A percentile compares a stretch with the other conserved stretches of the same genome.
phyloP scores from a whole-genome alignment of 2,113 vertebrate species.

The Vidua chalybeata region DNA sequence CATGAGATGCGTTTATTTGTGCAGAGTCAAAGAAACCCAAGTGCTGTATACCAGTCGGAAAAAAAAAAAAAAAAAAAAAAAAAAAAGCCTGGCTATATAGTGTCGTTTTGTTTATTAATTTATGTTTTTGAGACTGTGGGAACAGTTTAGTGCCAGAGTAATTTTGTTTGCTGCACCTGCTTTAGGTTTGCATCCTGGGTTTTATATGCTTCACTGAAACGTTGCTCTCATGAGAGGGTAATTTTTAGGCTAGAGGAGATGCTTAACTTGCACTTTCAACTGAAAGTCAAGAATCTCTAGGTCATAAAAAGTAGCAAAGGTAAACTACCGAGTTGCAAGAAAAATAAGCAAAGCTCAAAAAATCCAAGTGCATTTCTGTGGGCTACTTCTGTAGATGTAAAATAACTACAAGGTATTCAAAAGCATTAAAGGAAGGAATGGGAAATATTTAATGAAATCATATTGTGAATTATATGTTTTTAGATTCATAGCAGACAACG shows the following conservation, averaged over 20 bases:
- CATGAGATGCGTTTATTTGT: neutral
- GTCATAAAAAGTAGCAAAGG: neutral
- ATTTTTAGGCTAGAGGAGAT: neutral
- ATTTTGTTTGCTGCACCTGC: neutral
- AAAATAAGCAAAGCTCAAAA: neutral
- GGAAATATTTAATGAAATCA: neutral
- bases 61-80: too few species aligned
- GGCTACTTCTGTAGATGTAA: neutral
- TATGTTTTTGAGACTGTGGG: neutral
- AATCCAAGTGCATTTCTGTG: neutral
- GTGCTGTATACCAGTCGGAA: neutral
- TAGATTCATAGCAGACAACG: neutral
- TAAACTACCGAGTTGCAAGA: neutral
- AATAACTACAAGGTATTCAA: neutral
- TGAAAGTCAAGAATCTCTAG: neutral
- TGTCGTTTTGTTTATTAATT: neutral
- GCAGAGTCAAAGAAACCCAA: neutral
- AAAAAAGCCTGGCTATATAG: accelerated
- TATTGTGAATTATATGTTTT: neutral
- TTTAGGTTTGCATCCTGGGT: neutral
- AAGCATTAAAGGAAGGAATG: neutral
- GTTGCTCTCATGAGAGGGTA: neutral
- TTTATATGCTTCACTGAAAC: neutral
- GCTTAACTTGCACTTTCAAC: neutral
- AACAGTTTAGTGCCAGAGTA: neutral